Evolutionary conservation across 2,113 vertebrate species (phyloP).

Genomic region (Anolis carolinensis): DNA sequence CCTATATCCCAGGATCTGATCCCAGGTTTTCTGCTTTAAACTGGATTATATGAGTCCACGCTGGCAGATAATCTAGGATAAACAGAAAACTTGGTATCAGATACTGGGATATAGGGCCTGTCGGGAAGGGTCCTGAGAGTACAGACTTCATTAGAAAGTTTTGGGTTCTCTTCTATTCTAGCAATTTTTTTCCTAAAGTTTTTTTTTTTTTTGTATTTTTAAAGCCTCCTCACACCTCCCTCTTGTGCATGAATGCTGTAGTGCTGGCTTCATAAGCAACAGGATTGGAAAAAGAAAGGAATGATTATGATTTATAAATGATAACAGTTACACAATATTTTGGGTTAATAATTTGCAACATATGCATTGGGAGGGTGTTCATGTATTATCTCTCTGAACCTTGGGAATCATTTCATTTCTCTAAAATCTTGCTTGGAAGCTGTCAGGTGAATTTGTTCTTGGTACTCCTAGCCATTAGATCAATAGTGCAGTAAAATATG

Average conservation of each 20-base stretch:
- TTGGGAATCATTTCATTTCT: not conserved
- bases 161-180: not conserved
- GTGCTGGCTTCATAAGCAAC: not conserved
- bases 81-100: too few species aligned
- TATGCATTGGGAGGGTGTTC: not conserved
- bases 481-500: not conserved
- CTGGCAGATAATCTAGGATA: too few species aligned
- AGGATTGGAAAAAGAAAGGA: not conserved
- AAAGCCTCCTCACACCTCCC: too few species aligned
- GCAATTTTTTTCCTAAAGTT: not conserved
- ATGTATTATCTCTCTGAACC: constrained; percentile 6
- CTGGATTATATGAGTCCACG: too few species aligned
- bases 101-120: too few species aligned
- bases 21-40: too few species aligned
- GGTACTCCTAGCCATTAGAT: not conserved
- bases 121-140: too few species aligned
- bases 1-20: too few species aligned
- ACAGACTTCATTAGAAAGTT: not conserved
- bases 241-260: not conserved
- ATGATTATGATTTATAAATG: not conserved
- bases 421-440: not conserved
- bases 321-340: not conserved
- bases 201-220: not conserved
- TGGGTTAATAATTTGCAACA: not conserved
- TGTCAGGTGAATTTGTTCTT: not conserved